Conservation (phyloP, 2,797 vertebrate species). For the Micromesistius poutassou region DNA sequence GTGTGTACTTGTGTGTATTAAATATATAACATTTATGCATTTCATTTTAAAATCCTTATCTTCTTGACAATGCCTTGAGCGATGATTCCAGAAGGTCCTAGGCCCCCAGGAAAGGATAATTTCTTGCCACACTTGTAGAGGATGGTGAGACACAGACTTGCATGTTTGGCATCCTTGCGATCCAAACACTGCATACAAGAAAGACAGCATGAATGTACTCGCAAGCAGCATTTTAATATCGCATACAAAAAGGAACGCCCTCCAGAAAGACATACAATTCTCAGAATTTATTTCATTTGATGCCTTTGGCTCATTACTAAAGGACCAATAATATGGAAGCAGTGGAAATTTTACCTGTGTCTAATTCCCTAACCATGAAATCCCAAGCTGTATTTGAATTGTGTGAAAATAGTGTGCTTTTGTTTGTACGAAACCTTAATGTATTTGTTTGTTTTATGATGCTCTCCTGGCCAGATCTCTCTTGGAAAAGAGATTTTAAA, state of each 20-base stretch:
- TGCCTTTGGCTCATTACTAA: too few species aligned
- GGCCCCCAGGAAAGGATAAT: constrained; percentile 72
- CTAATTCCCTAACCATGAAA: too few species aligned
- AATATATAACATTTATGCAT: background rate
- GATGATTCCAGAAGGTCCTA: constrained; percentile 76
- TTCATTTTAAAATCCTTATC: constrained; percentile 81
- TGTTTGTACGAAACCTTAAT: too few species aligned
- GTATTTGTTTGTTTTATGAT: too few species aligned
- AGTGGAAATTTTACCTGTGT: too few species aligned
- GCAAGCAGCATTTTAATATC: background rate
- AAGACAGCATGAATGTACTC: background rate
- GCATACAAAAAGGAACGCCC: background rate
- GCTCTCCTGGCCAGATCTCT: too few species aligned
- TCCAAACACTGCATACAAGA: constrained; percentile 79
- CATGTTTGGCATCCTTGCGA: constrained; percentile 67
- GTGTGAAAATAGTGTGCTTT: too few species aligned
- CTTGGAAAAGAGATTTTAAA: too few species aligned
- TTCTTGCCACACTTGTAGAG: constrained; percentile 78
- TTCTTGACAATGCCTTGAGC: constrained; percentile 82
- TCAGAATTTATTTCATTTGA: too few species aligned
- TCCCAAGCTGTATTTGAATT: too few species aligned
- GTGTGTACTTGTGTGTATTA: background rate
- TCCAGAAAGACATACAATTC: too few species aligned
- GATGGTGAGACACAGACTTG: constrained; percentile 72
- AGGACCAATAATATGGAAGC: too few species aligned